phyloP scores from a whole-genome alignment of 2,113 vertebrate species.

The Probosciger aterrimus region DNA sequence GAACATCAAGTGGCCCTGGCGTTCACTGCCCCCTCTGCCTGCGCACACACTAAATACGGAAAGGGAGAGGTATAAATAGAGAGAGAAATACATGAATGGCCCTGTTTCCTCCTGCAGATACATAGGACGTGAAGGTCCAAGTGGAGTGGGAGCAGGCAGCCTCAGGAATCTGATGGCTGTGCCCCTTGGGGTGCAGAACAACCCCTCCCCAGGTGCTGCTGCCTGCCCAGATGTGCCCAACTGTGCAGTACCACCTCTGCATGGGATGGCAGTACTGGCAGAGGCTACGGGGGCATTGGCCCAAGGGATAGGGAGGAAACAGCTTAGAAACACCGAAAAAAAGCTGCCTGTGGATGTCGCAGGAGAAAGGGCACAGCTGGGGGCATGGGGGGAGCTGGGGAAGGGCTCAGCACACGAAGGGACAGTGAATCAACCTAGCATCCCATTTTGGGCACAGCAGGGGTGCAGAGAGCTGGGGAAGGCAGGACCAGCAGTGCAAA shows the following conservation, averaged over 20 bases:
- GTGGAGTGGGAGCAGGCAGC: neutral
- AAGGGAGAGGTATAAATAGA: constrained; percentile 67
- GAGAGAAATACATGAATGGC: constrained; percentile 58
- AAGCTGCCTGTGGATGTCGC: neutral
- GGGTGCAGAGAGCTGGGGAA: neutral
- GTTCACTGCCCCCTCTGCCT: constrained; percentile 52
- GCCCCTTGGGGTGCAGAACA: neutral
- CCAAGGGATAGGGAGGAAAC: neutral
- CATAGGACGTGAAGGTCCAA: neutral
- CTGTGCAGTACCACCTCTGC: neutral
- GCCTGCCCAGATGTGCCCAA: neutral
- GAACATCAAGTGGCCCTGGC: constrained; percentile 62
- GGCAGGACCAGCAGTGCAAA: neutral
- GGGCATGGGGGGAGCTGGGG: neutral
- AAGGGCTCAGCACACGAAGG: neutral
- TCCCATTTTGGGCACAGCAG: neutral
- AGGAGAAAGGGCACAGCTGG: neutral
- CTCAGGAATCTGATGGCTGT: neutral
- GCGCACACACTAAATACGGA: constrained; percentile 56
- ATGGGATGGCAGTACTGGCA: neutral
- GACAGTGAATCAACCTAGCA: neutral
- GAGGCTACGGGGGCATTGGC: neutral
- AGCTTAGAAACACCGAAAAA: neutral
- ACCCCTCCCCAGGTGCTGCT: neutral
- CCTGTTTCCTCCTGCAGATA: constrained; percentile 35